Conservation (phyloP, 1,140 invertebrate genomes). For the Heliconius himera region DNA sequence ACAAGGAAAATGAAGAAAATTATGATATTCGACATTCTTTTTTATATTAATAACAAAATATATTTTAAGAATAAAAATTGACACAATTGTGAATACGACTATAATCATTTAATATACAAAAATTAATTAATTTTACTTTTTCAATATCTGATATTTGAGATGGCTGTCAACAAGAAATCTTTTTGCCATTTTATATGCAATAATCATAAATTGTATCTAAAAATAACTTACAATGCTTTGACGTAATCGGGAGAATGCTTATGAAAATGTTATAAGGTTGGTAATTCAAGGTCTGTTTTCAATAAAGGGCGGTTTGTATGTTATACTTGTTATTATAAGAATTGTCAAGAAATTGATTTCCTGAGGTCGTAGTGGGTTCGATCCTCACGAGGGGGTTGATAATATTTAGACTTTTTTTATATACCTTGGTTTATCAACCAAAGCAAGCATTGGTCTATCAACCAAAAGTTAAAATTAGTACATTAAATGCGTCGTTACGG, state of each 20-base stretch:
- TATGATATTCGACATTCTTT: background rate
- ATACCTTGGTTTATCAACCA: too few species aligned
- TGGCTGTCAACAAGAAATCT: background rate
- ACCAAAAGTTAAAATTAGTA: too few species aligned
- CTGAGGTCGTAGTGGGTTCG: too few species aligned
- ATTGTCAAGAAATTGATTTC: background rate
- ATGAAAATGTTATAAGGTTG: background rate
- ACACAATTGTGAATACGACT: too few species aligned
- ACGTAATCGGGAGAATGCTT: slow-evolving; percentile 12
- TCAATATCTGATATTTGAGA: background rate
- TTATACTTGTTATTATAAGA: background rate
- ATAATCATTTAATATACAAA: background rate
- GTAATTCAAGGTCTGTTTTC: background rate
- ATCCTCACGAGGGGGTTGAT: too few species aligned
- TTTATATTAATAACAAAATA: background rate
- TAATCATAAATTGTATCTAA: background rate
- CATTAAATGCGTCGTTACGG: too few species aligned
- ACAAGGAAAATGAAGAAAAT: too few species aligned
- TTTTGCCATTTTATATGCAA: background rate
- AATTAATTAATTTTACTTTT: background rate
- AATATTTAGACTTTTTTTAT: too few species aligned
- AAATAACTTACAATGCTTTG: slow-evolving; percentile 15
- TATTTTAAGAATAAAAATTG: background rate
- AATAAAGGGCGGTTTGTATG: background rate
- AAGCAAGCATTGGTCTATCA: too few species aligned